Percentiles rank a stretch among this genome's conserved stretches.
phyloP scores from a whole-genome alignment of 2,888 invertebrate genomes.

The Luffia ferchaultella region DNA sequence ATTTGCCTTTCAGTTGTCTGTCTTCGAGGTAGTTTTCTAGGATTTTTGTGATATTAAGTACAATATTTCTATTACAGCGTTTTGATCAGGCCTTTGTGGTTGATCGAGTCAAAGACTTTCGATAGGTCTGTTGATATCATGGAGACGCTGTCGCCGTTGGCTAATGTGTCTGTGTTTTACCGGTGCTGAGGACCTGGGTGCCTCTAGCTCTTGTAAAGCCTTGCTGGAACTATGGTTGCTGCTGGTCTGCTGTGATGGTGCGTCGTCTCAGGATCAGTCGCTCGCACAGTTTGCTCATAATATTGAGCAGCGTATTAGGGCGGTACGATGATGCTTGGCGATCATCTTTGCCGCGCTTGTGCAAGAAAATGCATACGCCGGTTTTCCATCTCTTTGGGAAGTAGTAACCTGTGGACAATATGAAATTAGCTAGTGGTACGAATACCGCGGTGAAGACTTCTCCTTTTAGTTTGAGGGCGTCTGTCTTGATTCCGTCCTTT shows the following conservation, averaged over 20 bases:
- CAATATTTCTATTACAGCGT: background rate
- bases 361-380: background rate
- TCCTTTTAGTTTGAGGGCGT: no score
- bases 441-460: no score
- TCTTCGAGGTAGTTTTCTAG: background rate
- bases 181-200: background rate
- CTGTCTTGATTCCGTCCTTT: no score
- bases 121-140: background rate
- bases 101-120: background rate
- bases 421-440: no score
- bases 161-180: background rate
- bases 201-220: background rate
- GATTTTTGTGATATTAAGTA: background rate
- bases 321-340: background rate
- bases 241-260: background rate
- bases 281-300: background rate
- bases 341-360: background rate
- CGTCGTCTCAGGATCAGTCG: background rate
- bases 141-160: no score
- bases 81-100: background rate
- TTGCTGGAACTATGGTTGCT: background rate
- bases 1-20: background rate
- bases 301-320: background rate
- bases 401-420: no score
- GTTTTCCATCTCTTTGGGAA: background rate